A percentile compares a stretch with the other conserved stretches of the same genome.
Conservation (phyloP, 2,113 vertebrate species). For the Sturnus vulgaris region DNA sequence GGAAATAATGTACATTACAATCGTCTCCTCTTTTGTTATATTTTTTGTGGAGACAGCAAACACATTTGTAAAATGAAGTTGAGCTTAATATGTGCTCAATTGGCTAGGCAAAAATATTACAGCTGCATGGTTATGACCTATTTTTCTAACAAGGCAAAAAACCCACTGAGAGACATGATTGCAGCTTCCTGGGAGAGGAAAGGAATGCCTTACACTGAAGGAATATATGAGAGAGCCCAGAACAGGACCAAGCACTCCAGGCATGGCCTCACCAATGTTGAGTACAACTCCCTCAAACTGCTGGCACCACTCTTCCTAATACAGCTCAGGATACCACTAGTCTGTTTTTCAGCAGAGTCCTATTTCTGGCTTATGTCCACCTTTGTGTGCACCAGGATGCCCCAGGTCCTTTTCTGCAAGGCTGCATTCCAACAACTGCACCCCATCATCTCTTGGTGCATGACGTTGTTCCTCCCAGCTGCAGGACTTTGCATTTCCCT, state of each 20-base stretch:
- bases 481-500: background rate
- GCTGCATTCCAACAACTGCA: background rate
- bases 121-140: background rate
- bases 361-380: background rate
- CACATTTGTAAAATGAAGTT: background rate
- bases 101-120: background rate
- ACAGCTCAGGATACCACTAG: background rate
- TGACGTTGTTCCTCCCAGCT: background rate
- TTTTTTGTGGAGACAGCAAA: background rate
- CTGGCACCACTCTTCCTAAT: background rate
- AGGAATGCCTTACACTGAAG: background rate
- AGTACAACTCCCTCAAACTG: background rate
- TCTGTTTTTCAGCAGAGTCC: background rate
- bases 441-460: background rate
- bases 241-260: background rate
- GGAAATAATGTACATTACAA: background rate
- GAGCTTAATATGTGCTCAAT: background rate
- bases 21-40: background rate
- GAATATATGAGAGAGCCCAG: background rate
- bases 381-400: background rate
- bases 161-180: background rate
- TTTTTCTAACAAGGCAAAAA: background rate
- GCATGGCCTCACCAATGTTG: rapidly evolving
- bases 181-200: background rate
- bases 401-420: background rate